phyloP scores from a whole-genome alignment of 2,797 vertebrate genomes.

The Clarias fuscus region DNA sequence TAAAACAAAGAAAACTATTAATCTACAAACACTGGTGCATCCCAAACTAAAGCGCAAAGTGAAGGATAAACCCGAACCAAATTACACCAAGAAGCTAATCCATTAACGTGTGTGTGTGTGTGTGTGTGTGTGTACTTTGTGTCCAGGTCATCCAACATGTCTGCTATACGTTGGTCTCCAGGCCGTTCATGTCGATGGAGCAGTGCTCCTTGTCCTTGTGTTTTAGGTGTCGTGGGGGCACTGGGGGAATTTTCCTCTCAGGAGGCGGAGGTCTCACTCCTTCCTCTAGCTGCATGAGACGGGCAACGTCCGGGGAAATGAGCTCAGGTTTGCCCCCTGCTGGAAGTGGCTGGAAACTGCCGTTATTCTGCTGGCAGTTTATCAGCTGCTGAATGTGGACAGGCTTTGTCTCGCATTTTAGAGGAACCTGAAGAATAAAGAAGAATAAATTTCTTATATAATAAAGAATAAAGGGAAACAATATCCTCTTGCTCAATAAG shows the following conservation, averaged over 20 bases:
- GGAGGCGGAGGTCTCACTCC: conserved; percentile 69
- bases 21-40: not conserved
- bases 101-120: not conserved
- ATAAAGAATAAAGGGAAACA: not conserved
- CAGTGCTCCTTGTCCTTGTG: conserved; percentile 83
- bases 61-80: not conserved
- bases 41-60: not conserved
- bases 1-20: not conserved
- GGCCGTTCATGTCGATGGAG: conserved; percentile 90
- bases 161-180: conserved; percentile 87
- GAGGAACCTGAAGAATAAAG: conserved; percentile 73
- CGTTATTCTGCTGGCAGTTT: conserved; percentile 89
- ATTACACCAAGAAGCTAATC: not conserved
- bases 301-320: conserved; percentile 77
- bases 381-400: conserved; percentile 78
- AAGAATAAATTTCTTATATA: not conserved
- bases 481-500: not conserved
- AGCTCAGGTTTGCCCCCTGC: conserved; percentile 64
- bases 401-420: conserved; percentile 84
- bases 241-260: conserved; percentile 70
- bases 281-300: conserved; percentile 87
- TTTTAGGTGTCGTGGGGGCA: conserved; percentile 75
- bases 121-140: not conserved
- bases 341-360: conserved; percentile 78
- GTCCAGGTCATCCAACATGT: not conserved